Evolutionary conservation across 2,888 invertebrate genomes (phyloP), one percentile per base, ranked within the genome.

Genomic region (Hypomecis punctinalis): DNA sequence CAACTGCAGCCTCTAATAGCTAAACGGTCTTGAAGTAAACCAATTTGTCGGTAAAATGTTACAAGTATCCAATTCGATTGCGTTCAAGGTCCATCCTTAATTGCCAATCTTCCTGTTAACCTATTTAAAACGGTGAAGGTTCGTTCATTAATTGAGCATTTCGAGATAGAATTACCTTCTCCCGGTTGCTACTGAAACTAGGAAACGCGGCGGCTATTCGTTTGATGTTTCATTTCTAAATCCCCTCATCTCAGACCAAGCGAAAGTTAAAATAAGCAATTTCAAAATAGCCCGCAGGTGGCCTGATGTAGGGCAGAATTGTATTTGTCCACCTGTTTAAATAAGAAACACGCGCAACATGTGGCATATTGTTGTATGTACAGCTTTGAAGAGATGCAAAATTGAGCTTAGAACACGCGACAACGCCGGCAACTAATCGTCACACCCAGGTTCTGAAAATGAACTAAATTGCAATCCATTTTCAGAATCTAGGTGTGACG

Each of bases 1-100:
- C 71, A 64, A 66, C 52, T 58, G 62, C 63, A 64, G 43, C 57
- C 13, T 56, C 40, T 51, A 59, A 62, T 62, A 66, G 56, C 56
- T 63, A 51, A 64, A 55, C 40, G 49, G 36, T 55, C 56, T 47
- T 45, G 53, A 42, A 63, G 52, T 54, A 52, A 47, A 52, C 39
- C 62, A 51, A 63, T 67, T 70, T 61, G 57, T 33, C 46, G 36
- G 23, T 52, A 49, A 45, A 13, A 53, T 54, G 11, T 52, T 39
- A 53, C 42, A 45, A 3, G 11, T 54, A 13, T 10, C 11, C 48
- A 58, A 54, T 63, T 59, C 39, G 35, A 33, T 23, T 23, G 46
- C 35, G 42, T 46, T 52, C 48, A 61, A 57, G 60, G 55, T 9
- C 54, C 46, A 40, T 60, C 51, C 35, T 60, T 56, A 46, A 53